A percentile compares a stretch with the other conserved stretches of the same genome.
Evolutionary conservation across 2,113 vertebrate species (phyloP).

Genomic region (Larimichthys crocea): DNA sequence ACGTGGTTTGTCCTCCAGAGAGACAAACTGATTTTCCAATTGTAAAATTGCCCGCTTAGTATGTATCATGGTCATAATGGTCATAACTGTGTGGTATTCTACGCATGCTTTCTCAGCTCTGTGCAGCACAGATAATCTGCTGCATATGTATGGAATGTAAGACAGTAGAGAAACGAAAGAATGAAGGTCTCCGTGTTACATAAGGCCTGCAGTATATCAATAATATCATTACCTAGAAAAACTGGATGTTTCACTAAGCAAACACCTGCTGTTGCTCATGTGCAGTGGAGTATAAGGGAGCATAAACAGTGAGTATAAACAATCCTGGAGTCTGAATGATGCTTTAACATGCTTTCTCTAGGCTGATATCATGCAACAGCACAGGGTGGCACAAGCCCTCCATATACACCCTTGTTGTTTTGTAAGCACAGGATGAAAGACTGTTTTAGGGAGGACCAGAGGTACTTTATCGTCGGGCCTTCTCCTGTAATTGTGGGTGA

Average conservation of each 20-base stretch:
- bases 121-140: neutral
- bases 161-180: neutral
- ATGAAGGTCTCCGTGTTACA: neutral
- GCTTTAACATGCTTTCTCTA: neutral
- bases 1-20: neutral
- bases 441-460: neutral
- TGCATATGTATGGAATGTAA: constrained; percentile 20
- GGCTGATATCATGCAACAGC: neutral
- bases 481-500: neutral
- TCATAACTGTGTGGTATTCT: neutral
- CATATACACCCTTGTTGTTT: neutral
- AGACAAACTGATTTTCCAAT: neutral
- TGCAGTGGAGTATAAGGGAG: constrained; percentile 15
- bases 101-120: neutral
- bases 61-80: neutral
- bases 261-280: constrained; percentile 30
- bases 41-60: no score
- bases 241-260: constrained; percentile 37
- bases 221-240: constrained; percentile 29
- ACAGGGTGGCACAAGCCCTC: neutral
- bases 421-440: constrained; percentile 6
- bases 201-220: neutral
- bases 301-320: constrained; percentile 28
- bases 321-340: constrained; percentile 1
- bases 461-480: neutral